phyloP scores from a whole-genome alignment of 2,888 invertebrate genomes.

The Campoletis raptor region DNA sequence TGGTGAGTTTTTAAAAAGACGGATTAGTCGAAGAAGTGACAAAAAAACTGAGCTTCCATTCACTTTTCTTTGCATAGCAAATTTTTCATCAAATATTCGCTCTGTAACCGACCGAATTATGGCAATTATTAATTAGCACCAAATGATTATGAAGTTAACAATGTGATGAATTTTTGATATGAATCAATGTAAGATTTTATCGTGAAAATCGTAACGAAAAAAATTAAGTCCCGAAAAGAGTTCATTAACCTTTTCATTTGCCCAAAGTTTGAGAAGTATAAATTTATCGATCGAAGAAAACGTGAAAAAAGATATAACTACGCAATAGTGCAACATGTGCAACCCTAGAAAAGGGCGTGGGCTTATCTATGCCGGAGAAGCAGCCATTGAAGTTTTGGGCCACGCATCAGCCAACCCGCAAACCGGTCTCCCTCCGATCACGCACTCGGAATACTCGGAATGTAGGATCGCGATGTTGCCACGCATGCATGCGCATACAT shows the following conservation, averaged over 20 bases:
- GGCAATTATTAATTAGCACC: neutral
- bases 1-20: neutral
- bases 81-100: neutral
- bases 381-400: conserved; percentile 61
- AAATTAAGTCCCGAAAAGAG: neutral
- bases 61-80: neutral
- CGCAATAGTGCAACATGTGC: conserved; percentile 42
- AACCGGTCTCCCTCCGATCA: conserved; percentile 69
- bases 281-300: conserved; percentile 38
- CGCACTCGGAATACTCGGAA: conserved; percentile 70
- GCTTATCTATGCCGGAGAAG: conserved; percentile 70
- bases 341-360: conserved; percentile 65
- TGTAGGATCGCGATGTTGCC: conserved; percentile 73
- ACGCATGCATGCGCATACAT: conserved; percentile 69
- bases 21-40: neutral
- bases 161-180: neutral
- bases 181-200: neutral
- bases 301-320: conserved; percentile 26
- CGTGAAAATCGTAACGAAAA: neutral
- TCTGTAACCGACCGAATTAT: neutral
- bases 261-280: neutral
- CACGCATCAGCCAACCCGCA: conserved; percentile 63
- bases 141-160: neutral
- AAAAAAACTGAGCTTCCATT: neutral
- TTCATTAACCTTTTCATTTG: neutral